Base-by-base conservation (phyloP, 92 coral and sea anemone species). In the Ricordea florida region DNA sequence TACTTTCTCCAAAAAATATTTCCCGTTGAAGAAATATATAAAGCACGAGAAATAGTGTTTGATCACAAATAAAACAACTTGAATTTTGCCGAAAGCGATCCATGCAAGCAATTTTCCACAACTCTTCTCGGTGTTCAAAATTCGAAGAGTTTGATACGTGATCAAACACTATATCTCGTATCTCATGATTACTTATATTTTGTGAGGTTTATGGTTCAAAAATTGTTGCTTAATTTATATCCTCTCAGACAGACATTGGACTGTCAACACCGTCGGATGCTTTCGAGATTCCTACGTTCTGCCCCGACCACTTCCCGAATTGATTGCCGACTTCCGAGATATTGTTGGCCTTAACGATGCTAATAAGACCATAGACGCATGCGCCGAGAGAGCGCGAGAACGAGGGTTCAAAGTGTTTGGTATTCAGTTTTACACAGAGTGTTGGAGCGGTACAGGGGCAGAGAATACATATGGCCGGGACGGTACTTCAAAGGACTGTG, bases 231-330 rank as follows among this genome's bases (percentile, higher is more conserved):
- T 4, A 29, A 2, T 26, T 26, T 29, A 10, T 69, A 33, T 14
- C 10, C n/a, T 55, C 20, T 16, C 10, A 70, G 65, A 35, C 37
- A 40, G 23, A 28, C 41, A 26, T 0, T 36, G 76, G 63, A 51
- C 77, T 38, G 24, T 80, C 9, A 36, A 11, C 24, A 30, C 87
- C 6, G 80, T 93, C 31, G 98, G 98, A 3, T 93, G 98, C 53
- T 93, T 55, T 60, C 85, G 85, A 62, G 98, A 93, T 72, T 82
- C 96, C 4, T 71, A 87, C 83, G 75, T 80, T 17, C 32, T 61
- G 11, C 98, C 98, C 23, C 76, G 98, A 38, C 98, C 98, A 11
- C 88, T 93, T 38, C 98, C 97, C 26, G 85, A 87, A 17, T 86
- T 93, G 9, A 75, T 93, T 52, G 89, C 72, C 7, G 86, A 93